Percentiles rank a stretch among this genome's conserved stretches.
Evolutionary conservation across 2,797 vertebrate species (phyloP).

Genomic region (Pseudochaenichthys georgianus): DNA sequence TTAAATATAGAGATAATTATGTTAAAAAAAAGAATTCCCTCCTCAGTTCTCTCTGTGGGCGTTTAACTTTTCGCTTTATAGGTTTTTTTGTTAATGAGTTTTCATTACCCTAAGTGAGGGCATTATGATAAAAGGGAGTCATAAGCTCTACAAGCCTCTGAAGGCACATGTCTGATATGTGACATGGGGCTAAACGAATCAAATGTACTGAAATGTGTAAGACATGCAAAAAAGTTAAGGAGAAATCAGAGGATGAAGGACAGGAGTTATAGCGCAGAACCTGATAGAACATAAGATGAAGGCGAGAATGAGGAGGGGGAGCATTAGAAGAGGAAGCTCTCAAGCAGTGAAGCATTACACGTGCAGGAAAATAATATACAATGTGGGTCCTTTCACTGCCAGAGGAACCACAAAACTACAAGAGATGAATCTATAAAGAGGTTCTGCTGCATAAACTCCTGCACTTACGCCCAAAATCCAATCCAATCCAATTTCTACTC

Average conservation of each 20-base stretch:
- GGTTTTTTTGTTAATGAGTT: no score
- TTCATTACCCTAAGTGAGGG: no score
- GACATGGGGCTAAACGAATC: no score
- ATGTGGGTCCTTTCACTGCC: constrained; percentile 22
- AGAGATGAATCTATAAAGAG: constrained; percentile 17
- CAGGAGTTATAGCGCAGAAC: constrained; percentile 11
- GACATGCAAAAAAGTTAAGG: not conserved
- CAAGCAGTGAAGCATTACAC: constrained; percentile 34
- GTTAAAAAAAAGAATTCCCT: no score
- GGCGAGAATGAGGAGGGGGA: not conserved
- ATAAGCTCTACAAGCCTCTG: no score
- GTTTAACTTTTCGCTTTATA: no score
- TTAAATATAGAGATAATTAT: no score
- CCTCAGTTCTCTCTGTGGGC: no score
- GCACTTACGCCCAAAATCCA: not conserved
- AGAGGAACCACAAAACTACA: constrained; percentile 17
- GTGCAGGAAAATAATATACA: not conserved
- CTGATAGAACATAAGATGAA: constrained; percentile 11
- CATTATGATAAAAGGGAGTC: no score
- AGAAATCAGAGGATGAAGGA: constrained; percentile 11
- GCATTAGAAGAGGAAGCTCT: constrained; percentile 1
- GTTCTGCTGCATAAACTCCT: constrained; percentile 46
- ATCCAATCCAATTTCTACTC: constrained; percentile 32
- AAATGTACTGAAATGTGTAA: not conserved
- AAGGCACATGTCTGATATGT: no score